Base-by-base conservation (phyloP, 2,797 vertebrate genomes). In the Silurus aristotelis region DNA sequence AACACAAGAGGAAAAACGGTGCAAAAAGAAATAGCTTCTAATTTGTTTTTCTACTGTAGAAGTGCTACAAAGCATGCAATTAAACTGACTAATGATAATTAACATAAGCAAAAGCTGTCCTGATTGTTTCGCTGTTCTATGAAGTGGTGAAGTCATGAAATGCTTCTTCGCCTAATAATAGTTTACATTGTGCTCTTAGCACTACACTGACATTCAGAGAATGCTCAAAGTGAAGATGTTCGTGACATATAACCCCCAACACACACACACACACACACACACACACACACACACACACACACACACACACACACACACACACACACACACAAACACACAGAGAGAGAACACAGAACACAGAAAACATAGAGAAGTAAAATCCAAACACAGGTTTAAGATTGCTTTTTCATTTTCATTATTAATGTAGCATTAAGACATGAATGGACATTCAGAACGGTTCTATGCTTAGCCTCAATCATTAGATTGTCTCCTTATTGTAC, bases 351-450 rank as follows among this genome's bases (percentile, higher is more conserved):
- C 43, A 58, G n/a, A 12, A 31, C 20, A 52, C 31, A 79, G 3
- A 60, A n/a, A 55, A 60, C 38, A 78, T 31, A 76, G 31, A 84
- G 55, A 85, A 61, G 17, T 64, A 87, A 85, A 84, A 82, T 31
- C 2, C 78, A 78, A 88, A 90, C 89, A 92, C 89, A 87, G 19
- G 89, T 91, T 93, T 46, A 48, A 86, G 88, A 83, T 92, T 93
- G 88, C 90, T 89, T 93, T 90, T 92, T 93, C 93, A 93, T 94
- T 91, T 94, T 95, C 92, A 94, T 95, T 94, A 91, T 91, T 93
- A 90, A 92, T 92, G 90, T 93, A 92, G 92, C 86, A 91, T 93
- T 88, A 79, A 92, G 89, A 93, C 91, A 91, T 91, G 90, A 93
- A 94, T 94, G 90, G 92, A 90, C 91, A 92, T 93, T 93, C 93